Conservation (phyloP, 30 jellyfish, hydroid and myxozoan genomes). For the Clytia hemisphaerica region DNA sequence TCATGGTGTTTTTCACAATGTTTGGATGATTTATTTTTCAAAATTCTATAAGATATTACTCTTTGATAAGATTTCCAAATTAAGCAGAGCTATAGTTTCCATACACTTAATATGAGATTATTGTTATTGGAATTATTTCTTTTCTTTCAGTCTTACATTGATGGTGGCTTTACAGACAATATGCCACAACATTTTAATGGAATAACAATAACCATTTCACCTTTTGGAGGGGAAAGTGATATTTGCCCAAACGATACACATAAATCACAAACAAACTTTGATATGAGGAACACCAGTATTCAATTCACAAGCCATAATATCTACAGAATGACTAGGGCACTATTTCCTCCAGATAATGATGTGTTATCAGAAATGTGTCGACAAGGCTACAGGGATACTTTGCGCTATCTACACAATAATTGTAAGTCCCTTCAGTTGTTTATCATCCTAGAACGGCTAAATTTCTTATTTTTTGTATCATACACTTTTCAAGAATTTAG, state of each 20-base stretch:
- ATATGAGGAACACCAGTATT: constrained; percentile 76
- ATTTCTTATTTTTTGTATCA: no score
- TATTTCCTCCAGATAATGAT: constrained; percentile 87
- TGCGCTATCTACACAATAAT: constrained; percentile 77
- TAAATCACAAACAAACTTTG: constrained; percentile 54
- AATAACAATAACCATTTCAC: constrained; percentile 90
- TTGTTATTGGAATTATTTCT: no score
- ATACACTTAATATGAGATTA: no score
- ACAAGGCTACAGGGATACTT: constrained; percentile 89
- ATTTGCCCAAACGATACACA: constrained; percentile 92
- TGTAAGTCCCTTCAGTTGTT: no score
- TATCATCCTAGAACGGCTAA: no score
- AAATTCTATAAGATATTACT: no score
- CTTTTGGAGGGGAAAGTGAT: constrained; percentile 98
- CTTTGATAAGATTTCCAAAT: no score
- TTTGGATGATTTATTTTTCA: no score
- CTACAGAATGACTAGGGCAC: constrained; percentile 90
- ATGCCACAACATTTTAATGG: constrained; percentile 95
- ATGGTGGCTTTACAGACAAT: constrained; percentile 97
- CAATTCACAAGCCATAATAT: constrained; percentile 79
- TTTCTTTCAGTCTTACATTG: constrained; percentile 63
- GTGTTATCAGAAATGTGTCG: constrained; percentile 77
- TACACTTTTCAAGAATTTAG: no score
- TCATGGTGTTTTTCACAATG: no score
- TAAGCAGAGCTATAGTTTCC: no score